phyloP scores from a whole-genome alignment of 2,797 vertebrate genomes.

The Sarcoramphus papa region DNA sequence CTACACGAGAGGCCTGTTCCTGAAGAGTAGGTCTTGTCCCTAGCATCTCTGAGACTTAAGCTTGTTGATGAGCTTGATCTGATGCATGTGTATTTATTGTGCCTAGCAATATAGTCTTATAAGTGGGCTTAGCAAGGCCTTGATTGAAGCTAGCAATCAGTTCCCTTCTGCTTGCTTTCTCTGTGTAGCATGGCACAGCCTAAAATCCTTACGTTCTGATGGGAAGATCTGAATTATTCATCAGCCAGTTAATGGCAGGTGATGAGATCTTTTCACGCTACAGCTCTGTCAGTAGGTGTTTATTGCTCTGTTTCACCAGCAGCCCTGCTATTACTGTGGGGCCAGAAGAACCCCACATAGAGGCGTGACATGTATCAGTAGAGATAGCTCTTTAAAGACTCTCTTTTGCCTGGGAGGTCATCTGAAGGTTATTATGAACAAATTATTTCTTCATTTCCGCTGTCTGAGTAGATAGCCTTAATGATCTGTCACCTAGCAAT shows the following conservation, averaged over 20 bases:
- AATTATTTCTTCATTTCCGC: slow-evolving; percentile 83
- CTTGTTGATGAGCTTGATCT: background rate
- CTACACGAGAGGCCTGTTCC: background rate
- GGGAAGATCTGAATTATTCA: slow-evolving; percentile 80
- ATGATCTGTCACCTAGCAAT: slow-evolving; percentile 84
- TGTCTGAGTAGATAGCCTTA: slow-evolving; percentile 80
- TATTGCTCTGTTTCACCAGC: slow-evolving; percentile 81
- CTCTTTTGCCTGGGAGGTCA: slow-evolving; percentile 78
- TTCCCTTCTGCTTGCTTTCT: slow-evolving; percentile 11
- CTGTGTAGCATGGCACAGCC: background rate
- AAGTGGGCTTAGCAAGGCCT: background rate
- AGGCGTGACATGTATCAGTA: slow-evolving; percentile 67
- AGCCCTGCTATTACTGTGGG: slow-evolving; percentile 79
- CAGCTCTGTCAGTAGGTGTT: slow-evolving; percentile 78
- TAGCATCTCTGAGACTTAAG: background rate
- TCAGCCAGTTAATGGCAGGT: slow-evolving; percentile 72
- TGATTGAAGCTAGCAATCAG: slow-evolving; percentile 47
- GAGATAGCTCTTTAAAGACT: slow-evolving; percentile 74
- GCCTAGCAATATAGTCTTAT: background rate
- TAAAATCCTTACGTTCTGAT: slow-evolving; percentile 60
- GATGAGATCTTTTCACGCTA: slow-evolving; percentile 76
- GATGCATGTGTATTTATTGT: background rate
- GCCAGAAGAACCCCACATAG: slow-evolving; percentile 74
- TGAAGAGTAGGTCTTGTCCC: background rate
- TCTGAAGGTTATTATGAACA: slow-evolving; percentile 80